Evolutionary conservation across 2,888 invertebrate genomes (phyloP).

Genomic region (Clunio marinus): DNA sequence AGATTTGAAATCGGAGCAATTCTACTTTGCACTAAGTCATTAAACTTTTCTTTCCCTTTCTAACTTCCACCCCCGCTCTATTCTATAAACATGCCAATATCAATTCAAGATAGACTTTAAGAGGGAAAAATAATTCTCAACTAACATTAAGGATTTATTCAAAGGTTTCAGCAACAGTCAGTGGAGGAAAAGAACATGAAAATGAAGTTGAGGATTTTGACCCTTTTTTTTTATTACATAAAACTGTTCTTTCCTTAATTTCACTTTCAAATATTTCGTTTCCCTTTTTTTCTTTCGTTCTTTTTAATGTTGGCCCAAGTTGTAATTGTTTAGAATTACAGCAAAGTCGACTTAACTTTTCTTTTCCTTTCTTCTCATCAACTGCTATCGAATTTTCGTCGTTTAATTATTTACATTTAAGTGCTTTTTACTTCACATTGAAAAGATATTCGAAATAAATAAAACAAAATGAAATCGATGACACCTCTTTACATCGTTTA

Average conservation of each 20-base stretch:
- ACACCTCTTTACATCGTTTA: constrained; percentile 22
- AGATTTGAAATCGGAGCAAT: constrained; percentile 7
- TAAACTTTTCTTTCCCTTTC: constrained; percentile 7
- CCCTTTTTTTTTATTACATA: constrained; percentile 35
- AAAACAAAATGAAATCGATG: neutral
- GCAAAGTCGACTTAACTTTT: neutral
- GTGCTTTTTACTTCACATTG: neutral
- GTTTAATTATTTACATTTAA: constrained; percentile 37
- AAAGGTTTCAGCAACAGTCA: constrained; percentile 21
- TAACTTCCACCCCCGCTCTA: neutral
- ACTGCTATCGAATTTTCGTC: constrained; percentile 16
- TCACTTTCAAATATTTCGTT: constrained; percentile 29
- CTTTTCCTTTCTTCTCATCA: neutral
- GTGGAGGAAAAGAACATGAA: constrained; percentile 10
- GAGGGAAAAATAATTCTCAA: neutral
- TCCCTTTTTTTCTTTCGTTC: neutral
- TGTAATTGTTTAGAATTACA: constrained; percentile 36
- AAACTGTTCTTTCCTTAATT: constrained; percentile 13
- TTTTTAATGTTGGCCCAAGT: neutral
- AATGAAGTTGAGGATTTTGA: constrained; percentile 22
- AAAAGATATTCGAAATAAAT: neutral
- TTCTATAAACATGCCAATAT: no score
- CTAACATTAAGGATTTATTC: constrained; percentile 32
- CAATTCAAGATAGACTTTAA: neutral
- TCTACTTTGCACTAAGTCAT: constrained; percentile 21